Evolutionary conservation across 2,113 vertebrate genomes (phyloP).

Genomic region (Cyanoderma ruficeps): DNA sequence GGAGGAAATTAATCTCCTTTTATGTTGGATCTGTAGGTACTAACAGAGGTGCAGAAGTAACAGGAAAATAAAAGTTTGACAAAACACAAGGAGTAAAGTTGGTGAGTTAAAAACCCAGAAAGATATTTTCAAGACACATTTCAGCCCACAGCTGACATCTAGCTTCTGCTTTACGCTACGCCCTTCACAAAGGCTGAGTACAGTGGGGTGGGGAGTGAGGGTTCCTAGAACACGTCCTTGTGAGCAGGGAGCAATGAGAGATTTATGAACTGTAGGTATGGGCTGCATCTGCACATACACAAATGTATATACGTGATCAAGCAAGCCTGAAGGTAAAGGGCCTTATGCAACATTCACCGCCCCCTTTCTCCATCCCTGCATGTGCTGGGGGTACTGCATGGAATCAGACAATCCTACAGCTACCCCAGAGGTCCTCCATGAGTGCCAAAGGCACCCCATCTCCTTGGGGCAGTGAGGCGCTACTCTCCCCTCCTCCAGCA

Average conservation of each 20-base stretch:
- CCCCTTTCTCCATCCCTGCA: neutral
- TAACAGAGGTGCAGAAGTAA: neutral
- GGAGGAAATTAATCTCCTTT: neutral
- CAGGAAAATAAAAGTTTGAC: neutral
- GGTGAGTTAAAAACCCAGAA: neutral
- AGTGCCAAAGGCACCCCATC: neutral
- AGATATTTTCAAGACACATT: neutral
- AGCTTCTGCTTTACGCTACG: neutral
- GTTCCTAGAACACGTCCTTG: neutral
- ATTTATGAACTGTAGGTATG: neutral
- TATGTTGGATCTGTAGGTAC: neutral
- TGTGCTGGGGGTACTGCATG: neutral
- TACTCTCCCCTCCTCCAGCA: neutral
- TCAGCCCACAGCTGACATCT: neutral
- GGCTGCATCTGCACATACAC: neutral
- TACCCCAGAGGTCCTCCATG: neutral
- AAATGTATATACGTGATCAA: accelerated
- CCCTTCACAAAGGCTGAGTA: neutral
- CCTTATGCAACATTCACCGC: neutral
- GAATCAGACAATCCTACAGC: neutral
- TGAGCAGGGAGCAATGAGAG: neutral
- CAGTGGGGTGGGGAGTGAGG: neutral
- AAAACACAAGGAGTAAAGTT: neutral
- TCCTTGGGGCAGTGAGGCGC: neutral
- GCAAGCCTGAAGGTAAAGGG: neutral